phyloP scores from a whole-genome alignment of 2,113 vertebrate genomes.

The Oryctolagus cuniculus region DNA sequence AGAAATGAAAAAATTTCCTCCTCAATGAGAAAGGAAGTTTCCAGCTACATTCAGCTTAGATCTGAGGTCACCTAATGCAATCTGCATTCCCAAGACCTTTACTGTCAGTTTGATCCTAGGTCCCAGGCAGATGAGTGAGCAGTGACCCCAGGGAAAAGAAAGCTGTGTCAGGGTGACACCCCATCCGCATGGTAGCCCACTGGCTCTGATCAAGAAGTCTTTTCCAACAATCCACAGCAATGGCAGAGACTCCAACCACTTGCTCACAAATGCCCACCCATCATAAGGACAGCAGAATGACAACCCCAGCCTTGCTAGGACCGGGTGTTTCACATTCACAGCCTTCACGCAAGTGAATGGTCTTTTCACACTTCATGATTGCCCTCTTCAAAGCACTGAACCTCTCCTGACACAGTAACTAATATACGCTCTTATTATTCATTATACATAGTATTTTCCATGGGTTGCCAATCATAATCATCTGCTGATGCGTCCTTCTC shows the following conservation, averaged over 20 bases:
- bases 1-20: neutral
- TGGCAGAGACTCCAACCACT: constrained; percentile 72
- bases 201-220: constrained; percentile 36
- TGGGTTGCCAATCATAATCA: constrained; percentile 11
- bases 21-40: neutral
- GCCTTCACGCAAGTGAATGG: constrained; percentile 58
- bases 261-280: constrained; percentile 69
- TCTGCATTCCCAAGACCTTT: constrained; percentile 53
- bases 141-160: constrained; percentile 46
- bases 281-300: constrained; percentile 67
- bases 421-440: neutral
- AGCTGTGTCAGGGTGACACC: constrained; percentile 60
- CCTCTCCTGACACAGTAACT: constrained; percentile 1
- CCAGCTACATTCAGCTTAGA: constrained; percentile 58
- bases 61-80: constrained; percentile 66
- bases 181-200: constrained; percentile 58
- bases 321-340: constrained; percentile 38
- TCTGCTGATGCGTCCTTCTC: neutral
- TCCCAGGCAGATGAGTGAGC: neutral
- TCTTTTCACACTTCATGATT: constrained; percentile 51
- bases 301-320: constrained; percentile 24
- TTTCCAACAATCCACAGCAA: constrained; percentile 61
- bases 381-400: constrained; percentile 1
- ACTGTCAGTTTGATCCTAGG: constrained; percentile 24
- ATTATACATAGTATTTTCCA: neutral